Evolutionary conservation across 2,888 invertebrate genomes (phyloP).

Genomic region (Eretmocerus hayati): DNA sequence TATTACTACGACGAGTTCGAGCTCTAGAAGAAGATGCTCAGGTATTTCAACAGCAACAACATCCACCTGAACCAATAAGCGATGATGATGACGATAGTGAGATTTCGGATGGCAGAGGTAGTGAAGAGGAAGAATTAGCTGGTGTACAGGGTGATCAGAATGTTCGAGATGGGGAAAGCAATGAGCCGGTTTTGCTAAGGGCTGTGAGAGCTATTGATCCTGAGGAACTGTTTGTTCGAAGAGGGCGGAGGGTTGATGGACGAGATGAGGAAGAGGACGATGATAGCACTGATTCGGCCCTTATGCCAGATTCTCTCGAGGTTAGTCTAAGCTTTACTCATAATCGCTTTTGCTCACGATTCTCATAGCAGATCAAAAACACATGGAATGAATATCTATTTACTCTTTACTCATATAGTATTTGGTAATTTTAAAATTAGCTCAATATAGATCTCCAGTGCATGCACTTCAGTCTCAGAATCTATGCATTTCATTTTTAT

Average conservation of each 20-base stretch:
- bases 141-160: background rate
- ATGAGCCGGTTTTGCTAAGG: slow-evolving; percentile 32
- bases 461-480: too few relatives aligned
- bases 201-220: slow-evolving; percentile 40
- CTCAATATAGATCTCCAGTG: too few relatives aligned
- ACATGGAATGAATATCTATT: too few relatives aligned
- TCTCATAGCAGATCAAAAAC: too few relatives aligned
- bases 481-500: too few relatives aligned
- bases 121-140: slow-evolving; percentile 6
- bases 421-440: too few relatives aligned
- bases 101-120: slow-evolving; percentile 1
- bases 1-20: slow-evolving; percentile 36
- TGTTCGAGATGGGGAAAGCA: background rate
- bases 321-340: too few relatives aligned
- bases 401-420: too few relatives aligned
- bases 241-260: background rate
- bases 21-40: slow-evolving; percentile 33
- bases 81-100: background rate
- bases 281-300: slow-evolving; percentile 29
- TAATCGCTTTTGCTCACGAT: too few relatives aligned
- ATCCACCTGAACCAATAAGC: background rate
- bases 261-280: background rate
- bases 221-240: slow-evolving; percentile 20
- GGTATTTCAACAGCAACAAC: slow-evolving; percentile 12
- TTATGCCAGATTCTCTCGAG: slow-evolving; percentile 41